Evolutionary conservation across 2,888 invertebrate genomes (phyloP).

Genomic region (Nycteola revayana): DNA sequence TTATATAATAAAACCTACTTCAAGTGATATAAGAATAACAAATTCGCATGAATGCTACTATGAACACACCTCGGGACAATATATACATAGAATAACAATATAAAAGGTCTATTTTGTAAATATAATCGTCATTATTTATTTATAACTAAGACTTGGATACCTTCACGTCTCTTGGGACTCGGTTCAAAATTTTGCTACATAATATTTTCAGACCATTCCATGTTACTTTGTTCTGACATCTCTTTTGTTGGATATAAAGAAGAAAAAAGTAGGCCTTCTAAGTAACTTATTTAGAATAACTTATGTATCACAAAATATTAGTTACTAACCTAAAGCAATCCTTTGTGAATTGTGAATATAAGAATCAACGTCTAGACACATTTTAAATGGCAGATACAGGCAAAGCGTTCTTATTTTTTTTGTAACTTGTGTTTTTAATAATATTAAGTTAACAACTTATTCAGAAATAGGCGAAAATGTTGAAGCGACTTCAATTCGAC

Average conservation of each 20-base stretch:
- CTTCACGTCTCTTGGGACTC: neutral
- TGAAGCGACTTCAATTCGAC: too few relatives aligned
- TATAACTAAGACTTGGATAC: constrained; percentile 32
- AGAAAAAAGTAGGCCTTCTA: constrained; percentile 4
- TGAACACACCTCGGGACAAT: constrained; percentile 28
- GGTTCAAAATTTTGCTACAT: neutral
- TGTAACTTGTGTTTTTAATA: too few relatives aligned
- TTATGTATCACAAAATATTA: too few relatives aligned
- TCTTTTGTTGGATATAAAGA: constrained; percentile 18
- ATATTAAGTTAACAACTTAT: too few relatives aligned
- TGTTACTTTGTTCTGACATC: constrained; percentile 20
- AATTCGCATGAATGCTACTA: constrained; percentile 7
- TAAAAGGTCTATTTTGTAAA: constrained; percentile 33
- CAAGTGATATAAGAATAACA: constrained; percentile 16
- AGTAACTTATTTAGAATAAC: too few relatives aligned
- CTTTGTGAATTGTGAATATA: too few relatives aligned
- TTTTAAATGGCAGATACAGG: too few relatives aligned
- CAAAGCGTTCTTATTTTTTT: too few relatives aligned
- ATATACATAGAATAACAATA: constrained; percentile 18
- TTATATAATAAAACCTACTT: too few relatives aligned
- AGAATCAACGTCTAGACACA: too few relatives aligned
- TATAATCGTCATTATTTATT: constrained; percentile 40
- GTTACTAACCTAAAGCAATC: too few relatives aligned
- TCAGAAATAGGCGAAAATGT: too few relatives aligned
- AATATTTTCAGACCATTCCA: constrained; percentile 19